These are phyloP conservation scores for Nannospalax galili DNA, from an alignment of 2,113 vertebrate genomes.

Conservation along the genomic window DNA sequence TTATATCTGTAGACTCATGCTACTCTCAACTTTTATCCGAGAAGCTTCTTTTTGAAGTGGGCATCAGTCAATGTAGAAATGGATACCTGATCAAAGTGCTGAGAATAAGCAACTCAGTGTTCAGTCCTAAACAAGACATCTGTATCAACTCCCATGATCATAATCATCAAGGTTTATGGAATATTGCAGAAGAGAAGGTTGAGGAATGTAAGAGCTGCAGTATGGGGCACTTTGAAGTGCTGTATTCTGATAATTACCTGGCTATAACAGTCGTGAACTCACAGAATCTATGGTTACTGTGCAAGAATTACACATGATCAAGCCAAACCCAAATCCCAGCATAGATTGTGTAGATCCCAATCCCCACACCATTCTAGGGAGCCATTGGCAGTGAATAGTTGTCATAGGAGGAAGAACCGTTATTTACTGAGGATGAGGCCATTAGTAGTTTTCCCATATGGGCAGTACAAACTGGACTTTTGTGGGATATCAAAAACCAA, in stretches of 20 bases:
- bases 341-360: not conserved
- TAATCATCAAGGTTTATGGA: not conserved
- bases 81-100: not conserved
- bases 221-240: not conserved
- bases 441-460: too few species aligned
- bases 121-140: too few species aligned
- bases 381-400: not conserved
- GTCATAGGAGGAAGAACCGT: accelerated
- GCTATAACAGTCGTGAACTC: not conserved
- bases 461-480: not conserved
- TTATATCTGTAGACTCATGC: not conserved
- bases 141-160: not conserved
- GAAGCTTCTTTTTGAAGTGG: not conserved
- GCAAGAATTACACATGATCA: not conserved
- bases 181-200: not conserved
- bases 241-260: not conserved
- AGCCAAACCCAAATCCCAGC: not conserved
- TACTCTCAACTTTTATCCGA: not conserved
- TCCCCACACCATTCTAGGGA: too few species aligned
- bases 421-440: not conserved
- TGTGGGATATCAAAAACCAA: too few species aligned
- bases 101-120: not conserved
- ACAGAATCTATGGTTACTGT: not conserved
- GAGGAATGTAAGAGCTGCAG: not conserved
- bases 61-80: not conserved